These are phyloP conservation scores for Struthidea cinerea DNA, from an alignment of 2,113 vertebrate genomes.

Conservation along the genomic window DNA sequence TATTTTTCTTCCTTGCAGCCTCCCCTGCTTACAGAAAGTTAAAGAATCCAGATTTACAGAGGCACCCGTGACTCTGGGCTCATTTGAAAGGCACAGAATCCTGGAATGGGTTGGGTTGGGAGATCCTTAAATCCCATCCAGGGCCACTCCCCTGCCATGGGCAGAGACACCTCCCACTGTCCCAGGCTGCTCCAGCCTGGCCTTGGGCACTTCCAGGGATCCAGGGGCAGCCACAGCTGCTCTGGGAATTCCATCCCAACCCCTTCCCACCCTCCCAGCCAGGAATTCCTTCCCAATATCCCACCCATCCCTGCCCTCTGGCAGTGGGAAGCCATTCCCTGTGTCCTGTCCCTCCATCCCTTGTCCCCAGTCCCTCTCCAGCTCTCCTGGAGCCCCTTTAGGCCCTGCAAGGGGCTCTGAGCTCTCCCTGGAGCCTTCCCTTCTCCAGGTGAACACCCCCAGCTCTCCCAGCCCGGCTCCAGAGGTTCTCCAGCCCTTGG, in stretches of 20 bases:
- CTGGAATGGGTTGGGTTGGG: not conserved
- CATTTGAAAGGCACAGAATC: not conserved
- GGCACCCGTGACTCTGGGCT: no score
- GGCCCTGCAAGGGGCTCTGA: not conserved
- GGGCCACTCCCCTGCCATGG: not conserved
- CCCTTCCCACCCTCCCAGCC: fast-evolving
- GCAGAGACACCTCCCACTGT: not conserved
- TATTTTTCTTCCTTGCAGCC: not conserved
- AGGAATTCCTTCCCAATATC: not conserved
- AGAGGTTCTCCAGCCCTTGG: not conserved
- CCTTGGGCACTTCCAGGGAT: not conserved
- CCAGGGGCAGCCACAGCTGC: not conserved
- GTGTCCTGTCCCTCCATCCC: not conserved
- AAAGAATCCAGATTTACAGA: not conserved
- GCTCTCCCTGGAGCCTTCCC: not conserved
- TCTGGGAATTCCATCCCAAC: not conserved
- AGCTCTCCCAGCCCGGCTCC: not conserved
- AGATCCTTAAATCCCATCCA: not conserved
- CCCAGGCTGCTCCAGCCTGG: fast-evolving
- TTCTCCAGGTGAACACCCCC: not conserved
- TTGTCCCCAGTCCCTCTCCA: not conserved
- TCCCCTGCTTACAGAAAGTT: not conserved
- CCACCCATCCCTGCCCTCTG: not conserved
- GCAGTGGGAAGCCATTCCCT: not conserved
- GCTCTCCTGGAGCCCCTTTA: not conserved